Conservation (phyloP, 2,888 invertebrate species). For the Cerastoderma edule region DNA sequence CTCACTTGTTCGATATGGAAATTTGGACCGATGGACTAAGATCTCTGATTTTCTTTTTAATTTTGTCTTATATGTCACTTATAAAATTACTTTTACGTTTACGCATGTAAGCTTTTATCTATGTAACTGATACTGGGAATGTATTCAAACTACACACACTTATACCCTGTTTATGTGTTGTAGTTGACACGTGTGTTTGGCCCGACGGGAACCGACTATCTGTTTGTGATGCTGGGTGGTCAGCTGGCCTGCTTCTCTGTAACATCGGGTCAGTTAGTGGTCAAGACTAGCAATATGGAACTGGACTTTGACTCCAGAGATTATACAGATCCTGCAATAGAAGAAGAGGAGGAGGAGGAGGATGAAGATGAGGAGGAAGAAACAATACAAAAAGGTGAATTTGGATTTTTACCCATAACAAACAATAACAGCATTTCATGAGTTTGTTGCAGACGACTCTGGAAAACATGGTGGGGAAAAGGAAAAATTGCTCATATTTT, state of each 20-base stretch:
- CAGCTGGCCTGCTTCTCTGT: conserved; percentile 70
- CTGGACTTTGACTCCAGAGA: conserved; percentile 16
- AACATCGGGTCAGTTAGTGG: conserved; percentile 70
- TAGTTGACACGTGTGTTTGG: conserved; percentile 72
- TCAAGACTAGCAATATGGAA: conserved; percentile 51
- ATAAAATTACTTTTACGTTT: no score
- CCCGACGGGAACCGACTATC: conserved; percentile 75
- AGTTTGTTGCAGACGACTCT: no score
- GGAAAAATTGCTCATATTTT: not conserved
- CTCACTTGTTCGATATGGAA: no score
- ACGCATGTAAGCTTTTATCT: no score
- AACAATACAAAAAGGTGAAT: not conserved
- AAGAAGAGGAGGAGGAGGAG: conserved; percentile 40
- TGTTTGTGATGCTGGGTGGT: conserved; percentile 72
- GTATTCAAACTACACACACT: no score
- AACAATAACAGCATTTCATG: no score
- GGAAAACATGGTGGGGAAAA: conserved; percentile 5
- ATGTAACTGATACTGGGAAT: no score
- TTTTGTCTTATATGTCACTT: no score
- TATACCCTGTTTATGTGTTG: not conserved
- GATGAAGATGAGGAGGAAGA: conserved; percentile 29
- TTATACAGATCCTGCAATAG: conserved; percentile 33
- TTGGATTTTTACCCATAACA: no score
- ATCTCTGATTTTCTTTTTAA: no score
- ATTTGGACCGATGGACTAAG: no score